phyloP scores from a whole-genome alignment of 2,888 invertebrate genomes.

The Agapostemon virescens region DNA sequence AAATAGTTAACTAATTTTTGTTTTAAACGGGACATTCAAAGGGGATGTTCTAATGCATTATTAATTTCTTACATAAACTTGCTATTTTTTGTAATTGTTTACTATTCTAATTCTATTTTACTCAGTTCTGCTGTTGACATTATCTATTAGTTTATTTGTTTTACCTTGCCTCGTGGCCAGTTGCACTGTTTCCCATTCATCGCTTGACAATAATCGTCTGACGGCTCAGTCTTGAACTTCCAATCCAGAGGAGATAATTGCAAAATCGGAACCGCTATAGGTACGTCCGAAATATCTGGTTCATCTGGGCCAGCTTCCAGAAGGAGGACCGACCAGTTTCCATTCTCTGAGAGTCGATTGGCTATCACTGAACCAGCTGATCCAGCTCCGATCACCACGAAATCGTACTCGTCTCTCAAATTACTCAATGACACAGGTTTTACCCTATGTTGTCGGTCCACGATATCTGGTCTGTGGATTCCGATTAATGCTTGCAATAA shows the following conservation, averaged over 20 bases:
- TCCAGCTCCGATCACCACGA: constrained; percentile 90
- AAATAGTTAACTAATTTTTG: too few species aligned
- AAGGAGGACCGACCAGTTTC: constrained; percentile 87
- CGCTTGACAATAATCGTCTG: constrained; percentile 84
- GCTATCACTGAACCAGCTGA: constrained; percentile 91
- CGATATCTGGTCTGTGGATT: constrained; percentile 86
- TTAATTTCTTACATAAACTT: too few species aligned
- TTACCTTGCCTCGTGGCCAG: constrained; percentile 81
- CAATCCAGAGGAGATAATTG: constrained; percentile 90
- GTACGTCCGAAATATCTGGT: constrained; percentile 87
- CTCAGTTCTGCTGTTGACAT: too few species aligned
- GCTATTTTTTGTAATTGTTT: too few species aligned
- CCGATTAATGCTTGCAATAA: constrained; percentile 85
- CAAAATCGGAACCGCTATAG: constrained; percentile 86
- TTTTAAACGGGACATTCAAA: too few species aligned
- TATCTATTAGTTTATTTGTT: background rate
- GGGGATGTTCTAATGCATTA: too few species aligned
- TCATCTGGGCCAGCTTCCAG: constrained; percentile 91
- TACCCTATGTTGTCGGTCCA: constrained; percentile 85
- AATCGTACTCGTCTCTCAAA: constrained; percentile 87
- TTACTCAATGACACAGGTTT: constrained; percentile 82
- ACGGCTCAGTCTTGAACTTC: constrained; percentile 90
- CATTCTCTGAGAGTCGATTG: constrained; percentile 88
- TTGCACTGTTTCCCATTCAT: constrained; percentile 77
- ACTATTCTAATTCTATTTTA: too few species aligned